Conservation (phyloP, 1,140 invertebrate species). For the Cataglyphis hispanica region DNA sequence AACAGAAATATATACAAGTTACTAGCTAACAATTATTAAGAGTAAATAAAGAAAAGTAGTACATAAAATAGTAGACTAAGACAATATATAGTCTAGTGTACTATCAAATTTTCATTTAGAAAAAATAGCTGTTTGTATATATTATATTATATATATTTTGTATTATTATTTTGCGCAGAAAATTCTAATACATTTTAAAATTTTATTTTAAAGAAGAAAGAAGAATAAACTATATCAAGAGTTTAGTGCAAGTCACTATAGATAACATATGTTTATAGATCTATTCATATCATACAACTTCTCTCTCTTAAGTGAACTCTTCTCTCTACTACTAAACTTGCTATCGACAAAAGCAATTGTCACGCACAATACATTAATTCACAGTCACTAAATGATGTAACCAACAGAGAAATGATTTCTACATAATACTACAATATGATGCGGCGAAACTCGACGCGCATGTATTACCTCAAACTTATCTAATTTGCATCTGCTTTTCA, state of each 20-base stretch:
- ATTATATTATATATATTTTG: background rate
- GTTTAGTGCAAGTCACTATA: background rate
- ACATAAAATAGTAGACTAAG: background rate
- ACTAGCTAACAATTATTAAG: background rate
- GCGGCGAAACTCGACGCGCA: conserved; percentile 18
- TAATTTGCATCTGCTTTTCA: conserved; percentile 52
- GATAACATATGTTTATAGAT: background rate
- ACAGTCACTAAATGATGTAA: conserved; percentile 30
- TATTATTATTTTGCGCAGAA: background rate
- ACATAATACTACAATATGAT: conserved; percentile 28
- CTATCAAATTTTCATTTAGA: conserved; percentile 3
- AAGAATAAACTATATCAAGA: background rate
- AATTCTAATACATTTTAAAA: background rate
- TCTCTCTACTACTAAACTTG: conserved; percentile 20
- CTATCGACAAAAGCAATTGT: conserved; percentile 56
- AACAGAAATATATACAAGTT: background rate
- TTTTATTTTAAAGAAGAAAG: background rate
- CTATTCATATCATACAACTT: conserved; percentile 18
- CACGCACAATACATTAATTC: conserved; percentile 50
- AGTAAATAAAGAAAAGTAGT: conserved; percentile 1
- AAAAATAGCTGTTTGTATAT: no score
- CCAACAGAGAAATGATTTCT: conserved; percentile 41
- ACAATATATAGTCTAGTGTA: background rate
- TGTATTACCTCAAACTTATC: conserved; percentile 51
- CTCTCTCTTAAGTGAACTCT: conserved; percentile 28